Conservation (phyloP, 2,113 vertebrate genomes). For the Gymnobelideus leadbeateri region DNA sequence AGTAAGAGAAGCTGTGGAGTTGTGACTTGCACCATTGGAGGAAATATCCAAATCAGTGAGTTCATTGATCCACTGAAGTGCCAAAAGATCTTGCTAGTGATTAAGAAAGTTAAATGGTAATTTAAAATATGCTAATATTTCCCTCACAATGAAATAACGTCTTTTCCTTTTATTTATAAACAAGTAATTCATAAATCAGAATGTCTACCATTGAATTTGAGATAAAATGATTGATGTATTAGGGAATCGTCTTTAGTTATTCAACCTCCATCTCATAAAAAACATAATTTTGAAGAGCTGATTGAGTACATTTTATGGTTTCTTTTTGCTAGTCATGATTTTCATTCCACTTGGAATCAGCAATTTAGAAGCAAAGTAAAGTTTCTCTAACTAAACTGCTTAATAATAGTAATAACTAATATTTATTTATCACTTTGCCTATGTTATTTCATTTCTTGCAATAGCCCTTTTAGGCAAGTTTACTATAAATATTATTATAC, state of each 20-base stretch:
- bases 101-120: not conserved
- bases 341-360: slow-evolving; percentile 10
- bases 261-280: not conserved
- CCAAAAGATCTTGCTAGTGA: not conserved
- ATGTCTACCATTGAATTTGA: not conserved
- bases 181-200: not conserved
- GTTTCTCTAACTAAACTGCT: not conserved
- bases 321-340: not conserved
- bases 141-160: not conserved
- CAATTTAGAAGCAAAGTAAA: slow-evolving; percentile 7
- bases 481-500: not conserved
- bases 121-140: not conserved
- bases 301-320: not conserved
- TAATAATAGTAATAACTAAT: not conserved
- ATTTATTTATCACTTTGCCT: not conserved
- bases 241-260: not conserved
- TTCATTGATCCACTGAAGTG: not conserved
- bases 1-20: not conserved
- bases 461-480: not conserved
- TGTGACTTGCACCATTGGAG: not conserved
- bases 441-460: not conserved
- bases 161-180: not conserved
- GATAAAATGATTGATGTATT: not conserved
- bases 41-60: not conserved
- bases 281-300: not conserved